Evolutionary conservation across 2,888 invertebrate species (phyloP).

Genomic region (Troides aeacus): DNA sequence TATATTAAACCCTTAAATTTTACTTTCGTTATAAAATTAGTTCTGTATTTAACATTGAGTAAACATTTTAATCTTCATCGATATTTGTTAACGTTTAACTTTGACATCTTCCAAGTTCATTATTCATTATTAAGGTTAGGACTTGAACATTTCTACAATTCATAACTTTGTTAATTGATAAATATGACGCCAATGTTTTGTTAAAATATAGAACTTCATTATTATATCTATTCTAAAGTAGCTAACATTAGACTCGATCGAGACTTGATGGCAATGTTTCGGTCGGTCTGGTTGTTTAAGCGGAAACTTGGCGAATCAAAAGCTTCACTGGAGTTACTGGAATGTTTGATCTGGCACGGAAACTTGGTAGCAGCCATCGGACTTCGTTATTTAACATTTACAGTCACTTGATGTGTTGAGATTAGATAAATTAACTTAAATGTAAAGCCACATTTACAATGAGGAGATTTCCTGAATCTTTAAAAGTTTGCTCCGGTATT

Average conservation of each 20-base stretch:
- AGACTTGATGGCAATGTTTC: constrained; percentile 39
- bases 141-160: too few species aligned
- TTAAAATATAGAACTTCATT: too few species aligned
- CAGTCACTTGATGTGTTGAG: constrained; percentile 37
- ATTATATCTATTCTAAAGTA: too few species aligned
- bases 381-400: constrained; percentile 46
- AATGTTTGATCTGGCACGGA: constrained; percentile 53
- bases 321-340: constrained; percentile 52
- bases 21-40: constrained; percentile 19
- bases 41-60: not conserved
- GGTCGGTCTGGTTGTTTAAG: constrained; percentile 47
- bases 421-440: constrained; percentile 30
- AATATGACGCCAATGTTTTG: too few species aligned
- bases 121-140: too few species aligned
- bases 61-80: too few species aligned
- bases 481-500: too few species aligned
- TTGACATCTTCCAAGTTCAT: too few species aligned
- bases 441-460: not conserved
- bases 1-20: constrained; percentile 50
- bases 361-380: constrained; percentile 48
- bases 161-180: too few species aligned
- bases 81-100: too few species aligned
- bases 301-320: constrained; percentile 62
- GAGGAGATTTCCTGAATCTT: too few species aligned
- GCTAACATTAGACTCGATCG: constrained; percentile 35